phyloP scores from a whole-genome alignment of 1,140 invertebrate species.

The Sminthurinus signatus region DNA sequence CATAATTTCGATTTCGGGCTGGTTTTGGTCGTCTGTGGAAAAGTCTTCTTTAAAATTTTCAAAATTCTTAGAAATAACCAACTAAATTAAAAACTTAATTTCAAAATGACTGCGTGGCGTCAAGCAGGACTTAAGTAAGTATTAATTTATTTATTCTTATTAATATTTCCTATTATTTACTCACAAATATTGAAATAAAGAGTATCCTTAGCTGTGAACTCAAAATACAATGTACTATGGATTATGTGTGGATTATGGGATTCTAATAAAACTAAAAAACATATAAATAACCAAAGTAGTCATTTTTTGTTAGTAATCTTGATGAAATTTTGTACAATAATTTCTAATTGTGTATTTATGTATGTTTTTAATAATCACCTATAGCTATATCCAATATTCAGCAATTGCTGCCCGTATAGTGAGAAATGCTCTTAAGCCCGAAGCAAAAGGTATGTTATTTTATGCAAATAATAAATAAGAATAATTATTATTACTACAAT shows the following conservation, averaged over 20 bases:
- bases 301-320: neutral
- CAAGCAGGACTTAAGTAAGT: conserved; percentile 40
- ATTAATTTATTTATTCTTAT: neutral
- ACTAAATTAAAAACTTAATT: too few relatives aligned
- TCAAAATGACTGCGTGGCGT: conserved; percentile 40
- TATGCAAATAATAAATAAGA: conserved; percentile 71
- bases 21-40: too few relatives aligned
- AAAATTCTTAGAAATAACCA: too few relatives aligned
- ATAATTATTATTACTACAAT: too few relatives aligned
- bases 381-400: conserved; percentile 88
- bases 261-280: neutral
- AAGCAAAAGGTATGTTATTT: conserved; percentile 54
- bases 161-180: neutral
- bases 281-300: neutral
- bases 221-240: neutral
- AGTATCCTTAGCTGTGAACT: neutral
- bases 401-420: conserved; percentile 77
- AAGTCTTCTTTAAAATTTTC: too few relatives aligned
- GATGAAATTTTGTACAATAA: neutral
- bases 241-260: neutral
- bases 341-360: neutral
- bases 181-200: neutral
- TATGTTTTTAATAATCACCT: conserved; percentile 42
- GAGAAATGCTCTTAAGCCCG: conserved; percentile 66
- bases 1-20: too few relatives aligned